A percentile compares a stretch with the other conserved stretches of the same genome.
These are phyloP conservation scores for Scomber scombrus DNA, from an alignment of 2,113 vertebrate species.

Conservation along the genomic window DNA sequence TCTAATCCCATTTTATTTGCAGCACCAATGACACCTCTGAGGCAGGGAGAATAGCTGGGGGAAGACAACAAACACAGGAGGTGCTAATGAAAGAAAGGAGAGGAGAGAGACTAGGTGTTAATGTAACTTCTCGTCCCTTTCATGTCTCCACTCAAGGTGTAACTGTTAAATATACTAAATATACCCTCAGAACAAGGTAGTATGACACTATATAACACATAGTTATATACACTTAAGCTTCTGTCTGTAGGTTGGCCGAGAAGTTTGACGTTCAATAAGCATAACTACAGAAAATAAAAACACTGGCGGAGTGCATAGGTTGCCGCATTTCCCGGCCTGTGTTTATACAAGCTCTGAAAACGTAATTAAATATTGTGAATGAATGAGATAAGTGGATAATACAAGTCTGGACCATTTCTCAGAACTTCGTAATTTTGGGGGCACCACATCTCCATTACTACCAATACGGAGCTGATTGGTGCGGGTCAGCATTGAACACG, in stretches of 20 bases:
- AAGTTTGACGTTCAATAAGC: neutral
- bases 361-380: too few relatives aligned
- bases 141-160: conserved; percentile 41
- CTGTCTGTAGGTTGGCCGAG: neutral
- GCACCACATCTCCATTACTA: neutral
- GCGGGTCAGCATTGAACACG: too few relatives aligned
- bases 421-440: neutral
- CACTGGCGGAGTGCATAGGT: too few relatives aligned
- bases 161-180: conserved; percentile 35
- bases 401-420: neutral
- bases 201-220: too few relatives aligned
- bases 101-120: conserved; percentile 62
- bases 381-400: too few relatives aligned
- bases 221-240: neutral
- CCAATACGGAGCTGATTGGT: too few relatives aligned
- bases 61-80: conserved; percentile 59
- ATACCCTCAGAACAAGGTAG: conserved; percentile 22
- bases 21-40: conserved; percentile 67
- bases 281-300: neutral
- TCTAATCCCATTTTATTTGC: conserved; percentile 68
- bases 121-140: conserved; percentile 40
- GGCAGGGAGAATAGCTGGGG: conserved; percentile 55
- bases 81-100: conserved; percentile 69
- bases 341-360: too few relatives aligned
- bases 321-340: neutral